Conservation (phyloP, 1,140 invertebrate genomes). For the Tetramorium alpestre region DNA sequence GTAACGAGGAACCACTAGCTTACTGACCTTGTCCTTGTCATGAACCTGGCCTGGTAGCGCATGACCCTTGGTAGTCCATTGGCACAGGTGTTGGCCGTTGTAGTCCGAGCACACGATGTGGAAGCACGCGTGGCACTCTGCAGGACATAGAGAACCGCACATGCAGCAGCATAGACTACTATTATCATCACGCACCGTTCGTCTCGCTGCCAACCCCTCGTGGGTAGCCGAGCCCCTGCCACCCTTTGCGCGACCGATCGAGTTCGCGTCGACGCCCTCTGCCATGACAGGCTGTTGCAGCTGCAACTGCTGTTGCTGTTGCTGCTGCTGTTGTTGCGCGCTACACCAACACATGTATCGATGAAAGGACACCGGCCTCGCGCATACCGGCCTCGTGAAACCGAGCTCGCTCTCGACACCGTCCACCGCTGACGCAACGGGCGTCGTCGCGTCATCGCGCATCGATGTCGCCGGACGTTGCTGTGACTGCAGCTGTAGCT, state of each 20-base stretch:
- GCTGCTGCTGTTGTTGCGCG: slow-evolving; percentile 24
- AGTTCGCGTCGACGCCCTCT: slow-evolving; percentile 54
- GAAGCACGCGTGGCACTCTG: slow-evolving; percentile 90
- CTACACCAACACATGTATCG: slow-evolving; percentile 86
- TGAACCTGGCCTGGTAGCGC: slow-evolving; percentile 85
- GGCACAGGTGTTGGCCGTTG: slow-evolving; percentile 86
- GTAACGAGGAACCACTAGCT: background rate
- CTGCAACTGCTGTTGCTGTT: slow-evolving; percentile 7
- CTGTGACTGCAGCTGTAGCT: background rate
- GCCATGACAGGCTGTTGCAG: slow-evolving; percentile 4
- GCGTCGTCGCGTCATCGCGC: background rate
- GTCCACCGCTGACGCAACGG: slow-evolving; percentile 3
- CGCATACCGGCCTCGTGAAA: slow-evolving; percentile 77
- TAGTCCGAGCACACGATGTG: slow-evolving; percentile 88
- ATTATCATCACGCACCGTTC: slow-evolving; percentile 42
- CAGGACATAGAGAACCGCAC: slow-evolving; percentile 87
- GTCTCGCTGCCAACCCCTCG: slow-evolving; percentile 31
- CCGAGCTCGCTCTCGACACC: slow-evolving; percentile 56
- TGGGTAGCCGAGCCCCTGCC: slow-evolving; percentile 5
- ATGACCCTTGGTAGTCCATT: slow-evolving; percentile 86
- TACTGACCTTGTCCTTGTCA: slow-evolving; percentile 87
- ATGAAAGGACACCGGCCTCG: slow-evolving; percentile 86
- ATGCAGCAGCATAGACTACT: slow-evolving; percentile 87
- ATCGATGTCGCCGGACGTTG: background rate
- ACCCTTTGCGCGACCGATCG: slow-evolving; percentile 61